A percentile compares a stretch with the other conserved stretches of the same genome.
phyloP scores from a whole-genome alignment of 2,888 invertebrate genomes.

The Polia nebulosa region DNA sequence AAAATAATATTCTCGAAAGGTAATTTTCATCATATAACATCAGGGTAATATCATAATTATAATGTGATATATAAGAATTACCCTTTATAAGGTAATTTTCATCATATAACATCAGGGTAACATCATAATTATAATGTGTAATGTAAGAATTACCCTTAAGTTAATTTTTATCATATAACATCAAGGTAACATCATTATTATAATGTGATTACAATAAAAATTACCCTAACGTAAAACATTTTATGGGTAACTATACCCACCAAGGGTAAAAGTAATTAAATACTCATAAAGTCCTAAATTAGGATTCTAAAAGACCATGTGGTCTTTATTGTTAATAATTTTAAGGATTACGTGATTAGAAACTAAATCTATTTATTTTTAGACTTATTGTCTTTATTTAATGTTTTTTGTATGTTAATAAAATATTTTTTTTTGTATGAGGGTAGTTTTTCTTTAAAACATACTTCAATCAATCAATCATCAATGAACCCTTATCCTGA shows the following conservation, averaged over 20 bases:
- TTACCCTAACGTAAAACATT: slow-evolving; percentile 7
- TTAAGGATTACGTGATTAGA: slow-evolving; percentile 49
- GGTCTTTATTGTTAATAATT: slow-evolving; percentile 70
- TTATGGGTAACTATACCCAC: slow-evolving; percentile 49
- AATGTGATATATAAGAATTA: slow-evolving; percentile 23
- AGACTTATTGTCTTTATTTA: slow-evolving; percentile 60
- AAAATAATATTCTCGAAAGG: background rate
- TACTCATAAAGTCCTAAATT: slow-evolving; percentile 80
- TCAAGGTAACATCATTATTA: slow-evolving; percentile 28
- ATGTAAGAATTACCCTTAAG: slow-evolving; percentile 18
- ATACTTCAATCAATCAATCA: no score
- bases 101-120: slow-evolving; percentile 22
- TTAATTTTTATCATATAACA: background rate
- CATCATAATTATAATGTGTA: slow-evolving; percentile 14
- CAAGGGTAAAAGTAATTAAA: slow-evolving; percentile 36
- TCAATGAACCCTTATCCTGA: no score
- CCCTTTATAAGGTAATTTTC: background rate
- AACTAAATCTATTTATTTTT: slow-evolving; percentile 67
- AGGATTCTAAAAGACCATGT: slow-evolving; percentile 79
- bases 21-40: background rate
- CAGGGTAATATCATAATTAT: slow-evolving; percentile 29
- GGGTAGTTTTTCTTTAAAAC: no score
- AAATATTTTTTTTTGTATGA: no score
- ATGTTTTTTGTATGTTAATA: slow-evolving; percentile 60
- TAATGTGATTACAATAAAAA: no score